Evolutionary conservation across 2,888 invertebrate genomes (phyloP).

Genomic region (Himalopsyche japonica): DNA sequence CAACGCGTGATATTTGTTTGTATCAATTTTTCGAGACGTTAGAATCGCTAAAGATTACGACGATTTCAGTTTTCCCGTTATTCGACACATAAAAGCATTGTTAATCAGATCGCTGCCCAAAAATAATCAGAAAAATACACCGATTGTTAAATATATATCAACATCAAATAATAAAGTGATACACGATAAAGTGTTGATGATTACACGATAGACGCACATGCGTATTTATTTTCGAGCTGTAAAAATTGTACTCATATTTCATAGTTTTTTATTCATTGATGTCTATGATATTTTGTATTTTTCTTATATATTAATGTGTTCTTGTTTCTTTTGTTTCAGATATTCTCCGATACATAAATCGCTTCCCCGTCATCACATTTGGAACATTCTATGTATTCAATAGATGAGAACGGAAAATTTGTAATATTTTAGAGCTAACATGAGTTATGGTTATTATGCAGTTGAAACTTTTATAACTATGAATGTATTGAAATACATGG

Average conservation of each 20-base stretch:
- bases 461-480: too few species aligned
- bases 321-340: neutral
- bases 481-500: too few species aligned
- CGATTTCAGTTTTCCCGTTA: neutral
- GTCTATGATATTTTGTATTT: neutral
- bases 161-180: too few species aligned
- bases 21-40: neutral
- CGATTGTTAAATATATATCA: too few species aligned
- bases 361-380: neutral
- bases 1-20: neutral
- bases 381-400: neutral
- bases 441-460: too few species aligned
- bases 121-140: neutral
- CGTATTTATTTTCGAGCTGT: too few species aligned
- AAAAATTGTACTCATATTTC: too few species aligned
- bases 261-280: too few species aligned
- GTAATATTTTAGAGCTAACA: too few species aligned
- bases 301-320: neutral
- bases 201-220: too few species aligned
- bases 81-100: neutral
- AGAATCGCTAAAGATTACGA: neutral
- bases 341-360: neutral
- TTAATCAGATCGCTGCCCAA: neutral
- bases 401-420: too few species aligned
- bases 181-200: too few species aligned